Percentiles rank a stretch among this genome's conserved stretches.
These are phyloP conservation scores for Echiichthys vipera DNA, from an alignment of 2,797 vertebrate species.

Conservation along the genomic window DNA sequence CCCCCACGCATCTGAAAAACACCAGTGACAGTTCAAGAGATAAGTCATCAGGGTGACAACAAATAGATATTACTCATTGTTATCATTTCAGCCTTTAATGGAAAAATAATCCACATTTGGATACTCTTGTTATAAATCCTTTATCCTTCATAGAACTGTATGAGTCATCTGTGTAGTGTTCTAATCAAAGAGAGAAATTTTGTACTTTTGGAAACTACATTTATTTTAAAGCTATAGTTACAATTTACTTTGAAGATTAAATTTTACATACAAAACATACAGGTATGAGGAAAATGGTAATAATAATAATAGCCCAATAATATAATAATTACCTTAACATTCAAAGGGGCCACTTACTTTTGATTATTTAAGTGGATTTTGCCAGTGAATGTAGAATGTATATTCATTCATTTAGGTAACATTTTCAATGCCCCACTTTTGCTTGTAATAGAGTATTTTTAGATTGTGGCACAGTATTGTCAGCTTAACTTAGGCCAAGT, in stretches of 20 bases:
- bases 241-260: not conserved
- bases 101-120: slow-evolving; percentile 18
- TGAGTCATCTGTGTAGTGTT: not conserved
- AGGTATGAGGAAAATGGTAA: not conserved
- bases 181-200: not conserved
- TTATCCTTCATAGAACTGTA: not conserved
- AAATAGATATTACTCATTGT: slow-evolving; percentile 1
- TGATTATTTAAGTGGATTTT: not conserved
- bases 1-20: slow-evolving; percentile 91
- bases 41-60: slow-evolving; percentile 8
- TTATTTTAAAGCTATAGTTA: not conserved
- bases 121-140: slow-evolving; percentile 7
- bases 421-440: not conserved
- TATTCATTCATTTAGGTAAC: not conserved
- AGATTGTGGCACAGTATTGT: not conserved
- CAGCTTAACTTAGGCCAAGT: not conserved
- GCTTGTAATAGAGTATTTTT: not conserved
- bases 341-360: not conserved
- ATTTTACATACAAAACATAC: not conserved
- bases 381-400: not conserved
- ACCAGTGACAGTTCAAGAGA: slow-evolving; percentile 19
- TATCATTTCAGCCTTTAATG: slow-evolving; percentile 2
- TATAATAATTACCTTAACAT: not conserved
- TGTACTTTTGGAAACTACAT: not conserved
- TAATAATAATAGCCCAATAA: not conserved